Evolutionary conservation across 2,797 vertebrate species (phyloP).

Genomic region (Anguilla obscura): DNA sequence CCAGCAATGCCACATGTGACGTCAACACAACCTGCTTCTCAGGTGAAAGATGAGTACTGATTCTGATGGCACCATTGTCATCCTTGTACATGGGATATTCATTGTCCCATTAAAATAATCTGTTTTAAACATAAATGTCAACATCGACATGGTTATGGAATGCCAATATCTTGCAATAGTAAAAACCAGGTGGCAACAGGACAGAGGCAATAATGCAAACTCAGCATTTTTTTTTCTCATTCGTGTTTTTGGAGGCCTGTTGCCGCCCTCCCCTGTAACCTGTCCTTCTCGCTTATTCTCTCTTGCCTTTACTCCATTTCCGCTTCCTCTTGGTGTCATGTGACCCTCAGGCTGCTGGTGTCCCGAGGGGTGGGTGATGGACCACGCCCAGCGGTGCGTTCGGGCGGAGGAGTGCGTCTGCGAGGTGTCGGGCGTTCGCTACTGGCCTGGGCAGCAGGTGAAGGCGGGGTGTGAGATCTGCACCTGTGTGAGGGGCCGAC

Average conservation of each 20-base stretch:
- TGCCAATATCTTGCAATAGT: background rate
- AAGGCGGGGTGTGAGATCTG: constrained; percentile 82
- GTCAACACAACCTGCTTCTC: constrained; percentile 66
- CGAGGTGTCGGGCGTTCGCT: constrained; percentile 68
- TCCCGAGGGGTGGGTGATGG: constrained; percentile 76
- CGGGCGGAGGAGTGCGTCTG: constrained; percentile 76
- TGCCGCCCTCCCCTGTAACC: background rate
- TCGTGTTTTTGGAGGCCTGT: background rate
- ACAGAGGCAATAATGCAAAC: background rate
- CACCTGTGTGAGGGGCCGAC: constrained; percentile 76
- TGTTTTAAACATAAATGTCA: background rate
- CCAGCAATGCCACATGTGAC: constrained; percentile 63
- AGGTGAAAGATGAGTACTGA: constrained; percentile 62
- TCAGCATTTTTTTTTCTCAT: constrained; percentile 8
- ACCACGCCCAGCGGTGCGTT: constrained; percentile 69
- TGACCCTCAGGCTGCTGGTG: constrained; percentile 84
- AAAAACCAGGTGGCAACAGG: background rate
- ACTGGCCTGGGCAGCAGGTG: constrained; percentile 75
- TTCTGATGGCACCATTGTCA: background rate
- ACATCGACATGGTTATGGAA: background rate
- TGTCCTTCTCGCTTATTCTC: background rate
- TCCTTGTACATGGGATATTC: background rate
- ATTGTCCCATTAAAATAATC: background rate
- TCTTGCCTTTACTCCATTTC: background rate
- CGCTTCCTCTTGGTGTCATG: background rate